A percentile compares a stretch with the other conserved stretches of the same genome.
Evolutionary conservation across 2,888 invertebrate genomes (phyloP).

Genomic region (Synergus gifuensis): DNA sequence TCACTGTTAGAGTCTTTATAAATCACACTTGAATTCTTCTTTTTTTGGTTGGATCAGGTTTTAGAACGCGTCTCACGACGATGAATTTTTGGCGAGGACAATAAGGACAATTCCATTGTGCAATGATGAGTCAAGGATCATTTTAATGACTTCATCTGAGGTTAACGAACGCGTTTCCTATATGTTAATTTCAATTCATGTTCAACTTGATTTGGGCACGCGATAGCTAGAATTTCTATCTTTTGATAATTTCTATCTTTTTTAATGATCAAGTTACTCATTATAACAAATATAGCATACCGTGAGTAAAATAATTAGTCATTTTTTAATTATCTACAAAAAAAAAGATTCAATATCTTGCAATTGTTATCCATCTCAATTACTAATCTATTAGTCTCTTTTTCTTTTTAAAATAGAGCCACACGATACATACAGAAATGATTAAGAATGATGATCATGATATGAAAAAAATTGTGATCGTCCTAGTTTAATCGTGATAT

Average conservation of each 20-base stretch:
- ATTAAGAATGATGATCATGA: too few species aligned
- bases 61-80: neutral
- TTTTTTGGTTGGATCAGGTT: slow-evolving; percentile 14
- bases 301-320: too few species aligned
- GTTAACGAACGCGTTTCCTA: neutral
- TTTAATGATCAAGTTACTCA: too few species aligned
- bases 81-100: slow-evolving; percentile 15
- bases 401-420: neutral
- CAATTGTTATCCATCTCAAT: neutral
- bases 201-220: neutral
- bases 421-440: neutral
- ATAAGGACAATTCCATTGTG: slow-evolving; percentile 21
- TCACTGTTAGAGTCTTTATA: slow-evolving; percentile 1
- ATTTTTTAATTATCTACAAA: too few species aligned
- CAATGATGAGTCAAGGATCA: slow-evolving; percentile 32
- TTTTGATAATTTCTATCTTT: neutral
- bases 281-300: too few species aligned
- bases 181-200: neutral
- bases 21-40: slow-evolving; percentile 2
- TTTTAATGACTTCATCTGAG: slow-evolving; percentile 12
- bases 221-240: neutral
- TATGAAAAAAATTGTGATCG: too few species aligned
- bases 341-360: neutral
- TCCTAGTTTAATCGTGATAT: slow-evolving; percentile 11
- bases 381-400: neutral